Evolutionary conservation across 2,113 vertebrate genomes (phyloP), one percentile per base, ranked within the genome.

Genomic region (Muntiacus reevesi): DNA sequence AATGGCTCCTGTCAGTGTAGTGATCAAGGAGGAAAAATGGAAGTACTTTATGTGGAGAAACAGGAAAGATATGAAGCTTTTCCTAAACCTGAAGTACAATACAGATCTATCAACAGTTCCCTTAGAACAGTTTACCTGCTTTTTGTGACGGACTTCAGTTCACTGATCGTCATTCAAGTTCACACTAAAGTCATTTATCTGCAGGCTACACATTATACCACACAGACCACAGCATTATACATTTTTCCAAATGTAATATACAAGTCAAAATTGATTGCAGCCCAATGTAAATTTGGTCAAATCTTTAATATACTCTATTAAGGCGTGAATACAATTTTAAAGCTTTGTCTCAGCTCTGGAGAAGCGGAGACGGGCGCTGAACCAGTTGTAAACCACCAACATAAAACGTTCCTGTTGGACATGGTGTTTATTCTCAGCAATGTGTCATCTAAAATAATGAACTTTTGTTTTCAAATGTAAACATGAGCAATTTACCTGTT

Each of bases 401-500:
- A 25, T 71, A 93, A 67, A 64, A 96, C 52, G n/a, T 16, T 67
- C 89, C 57, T 59, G 64, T 8, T 0, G 43, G 71, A 40, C 13
- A 33, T 87, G 59, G 36, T n/a, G 79, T 95, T 90, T 84, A 84
- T n/a, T 82, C 89, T 93, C 91, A 54, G 97, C 60, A 87, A 21
- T 47, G 15, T 54, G 30, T 55, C 52, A 88, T 87, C 59, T 93
- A 89, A 98, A 98, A 92, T 96, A 96, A 96, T 50, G 55, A 25
- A 71, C 78, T 21, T 79, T 59, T 45, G 89, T 78, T 74, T 59
- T 6, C 10, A 71, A 91, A 86, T 89, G 85, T 92, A 86, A 92
- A 98, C 96, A 81, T 43, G 79, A 98, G 52, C 87, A 96, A 91
- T 97, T 54, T 97, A 94, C 59, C 91, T 97, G 90, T 96, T 55